Evolutionary conservation across 2,888 invertebrate species (phyloP), one percentile per base, ranked within the genome.

Genomic region (Diplazon laetatorius): DNA sequence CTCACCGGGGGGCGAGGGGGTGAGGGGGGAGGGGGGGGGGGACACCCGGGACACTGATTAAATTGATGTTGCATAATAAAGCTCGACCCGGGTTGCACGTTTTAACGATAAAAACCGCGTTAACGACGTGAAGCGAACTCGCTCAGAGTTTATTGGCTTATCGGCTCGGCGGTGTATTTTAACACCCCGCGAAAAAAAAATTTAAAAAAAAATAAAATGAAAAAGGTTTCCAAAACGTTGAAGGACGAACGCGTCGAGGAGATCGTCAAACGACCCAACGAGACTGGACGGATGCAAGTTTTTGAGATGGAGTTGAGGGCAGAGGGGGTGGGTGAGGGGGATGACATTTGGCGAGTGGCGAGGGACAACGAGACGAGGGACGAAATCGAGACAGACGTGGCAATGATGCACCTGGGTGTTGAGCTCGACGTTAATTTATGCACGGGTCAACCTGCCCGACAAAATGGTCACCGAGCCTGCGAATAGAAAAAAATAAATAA

Each of bases 101-200:
- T 81, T 65, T 69, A 75, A 66, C 81, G 81, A 84, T 82, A 82
- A 84, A 81, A 77, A 80, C n/a, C 48, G 72, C 59, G 69, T 68
- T 77, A 70, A 73, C 75, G 75, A 80, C 81, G 80, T 76, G 78
- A 80, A 77, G 79, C 65, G 77, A 71, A n/a, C 78, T 65, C 73
- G 60, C 78, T 55, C 78, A 69, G 77, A n/a, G 80, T 84, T 84
- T 82, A 84, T 82, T 84, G 81, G 80, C 81, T 83, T 82, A 84
- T 82, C 82, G 81, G 70, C 39, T 52, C 68, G 65, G 30, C 50
- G 59, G 76, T 71, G 74, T 71, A 59, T 44, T 59, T 69, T 52
- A 76, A 50, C 35, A 14, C 60, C n/a, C n/a, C n/a, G n/a, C n/a
- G n/a, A n/a, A n/a, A n/a, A n/a, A n/a, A n/a, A n/a, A n/a, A n/a